A percentile compares a stretch with the other conserved stretches of the same genome.
Evolutionary conservation across 2,888 invertebrate species (phyloP).

Genomic region (Blastobasis adustella): DNA sequence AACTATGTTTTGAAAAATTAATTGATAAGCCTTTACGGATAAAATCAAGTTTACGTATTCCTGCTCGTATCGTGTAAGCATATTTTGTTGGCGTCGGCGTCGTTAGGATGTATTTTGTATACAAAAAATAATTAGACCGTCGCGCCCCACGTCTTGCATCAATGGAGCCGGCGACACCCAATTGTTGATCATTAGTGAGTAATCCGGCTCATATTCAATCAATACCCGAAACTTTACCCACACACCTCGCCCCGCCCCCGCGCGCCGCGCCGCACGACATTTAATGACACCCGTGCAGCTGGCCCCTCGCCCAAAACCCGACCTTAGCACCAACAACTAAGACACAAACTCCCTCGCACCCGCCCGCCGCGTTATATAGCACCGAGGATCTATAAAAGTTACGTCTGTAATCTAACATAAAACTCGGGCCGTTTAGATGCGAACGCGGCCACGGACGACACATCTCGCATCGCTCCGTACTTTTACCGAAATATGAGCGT

Average conservation of each 20-base stretch:
- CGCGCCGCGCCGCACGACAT: conserved; percentile 72
- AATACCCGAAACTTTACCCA: conserved; percentile 75
- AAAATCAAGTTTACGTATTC: background rate
- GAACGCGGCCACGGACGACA: conserved; percentile 74
- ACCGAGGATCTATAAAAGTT: conserved; percentile 76
- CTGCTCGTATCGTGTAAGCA: background rate
- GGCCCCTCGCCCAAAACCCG: conserved; percentile 43
- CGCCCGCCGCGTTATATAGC: conserved; percentile 73
- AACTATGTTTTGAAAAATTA: too few relatives aligned
- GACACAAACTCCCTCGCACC: conserved; percentile 51
- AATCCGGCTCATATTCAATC: conserved; percentile 74
- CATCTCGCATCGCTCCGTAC: conserved; percentile 73
- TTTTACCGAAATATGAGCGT: conserved; percentile 70
- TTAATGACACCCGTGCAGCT: conserved; percentile 74
- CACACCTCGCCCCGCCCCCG: conserved; percentile 67
- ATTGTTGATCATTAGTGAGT: conserved; percentile 72
- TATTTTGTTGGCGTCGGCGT: background rate
- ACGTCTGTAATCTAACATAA: conserved; percentile 76
- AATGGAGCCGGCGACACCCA: conserved; percentile 43
- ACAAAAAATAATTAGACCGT: conserved; percentile 1
- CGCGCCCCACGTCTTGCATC: conserved; percentile 1
- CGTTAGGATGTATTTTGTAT: background rate
- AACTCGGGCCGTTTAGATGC: conserved; percentile 76
- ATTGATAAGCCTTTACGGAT: too few relatives aligned
- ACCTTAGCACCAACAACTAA: conserved; percentile 36